Evolutionary conservation across 1,140 invertebrate genomes (phyloP), one percentile per base, ranked within the genome.

Genomic region (Fopius arisanus): DNA sequence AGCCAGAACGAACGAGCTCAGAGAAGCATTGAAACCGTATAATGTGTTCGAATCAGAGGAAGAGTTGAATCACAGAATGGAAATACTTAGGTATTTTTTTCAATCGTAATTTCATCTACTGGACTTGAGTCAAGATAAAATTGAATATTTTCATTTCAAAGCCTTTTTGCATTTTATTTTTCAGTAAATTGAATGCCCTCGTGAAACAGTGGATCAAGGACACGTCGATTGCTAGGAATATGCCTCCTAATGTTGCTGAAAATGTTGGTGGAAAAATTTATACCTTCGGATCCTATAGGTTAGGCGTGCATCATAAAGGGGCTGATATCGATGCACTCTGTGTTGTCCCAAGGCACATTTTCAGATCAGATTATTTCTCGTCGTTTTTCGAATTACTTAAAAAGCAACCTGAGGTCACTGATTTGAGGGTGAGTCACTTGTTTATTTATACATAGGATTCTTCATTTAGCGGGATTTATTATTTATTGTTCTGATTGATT

Each of bases 281-380:
- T 82, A 99, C 98, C 28, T 99, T 99, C 90, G 98, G 98, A 62
- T 99, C 98, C 66, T 99, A 95, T 81, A 90, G 94, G 76, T 87
- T 95, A 77, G 94, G 94, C 71, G 94, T 99, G n/a, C 97, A 99
- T 86, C 97, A 96, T 80, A 93, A 94, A 90, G 97, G 98, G 51
- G 98, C 98, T 80, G 98, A 99, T 93, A 99, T 99, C 83, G 98
- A 99, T 90, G 98, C 98, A 0, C 86, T 99, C 0, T 99, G 97
- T 89, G 97, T 99, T 37, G 97, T 96, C 28, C 98, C 98, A 2
- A 90, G 97, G 73, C 98, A 99, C 87, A 95, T 99, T 62, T 94
- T 96, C 78, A 90, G 98, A 62, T 85, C 90, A 0, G 98, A 99
- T 88, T 99, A 99, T 88, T 99, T 99, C 86, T 89, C 92, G 10